Base-by-base conservation (phyloP, 2,888 invertebrate genomes). In the Mythimna albipuncta region DNA sequence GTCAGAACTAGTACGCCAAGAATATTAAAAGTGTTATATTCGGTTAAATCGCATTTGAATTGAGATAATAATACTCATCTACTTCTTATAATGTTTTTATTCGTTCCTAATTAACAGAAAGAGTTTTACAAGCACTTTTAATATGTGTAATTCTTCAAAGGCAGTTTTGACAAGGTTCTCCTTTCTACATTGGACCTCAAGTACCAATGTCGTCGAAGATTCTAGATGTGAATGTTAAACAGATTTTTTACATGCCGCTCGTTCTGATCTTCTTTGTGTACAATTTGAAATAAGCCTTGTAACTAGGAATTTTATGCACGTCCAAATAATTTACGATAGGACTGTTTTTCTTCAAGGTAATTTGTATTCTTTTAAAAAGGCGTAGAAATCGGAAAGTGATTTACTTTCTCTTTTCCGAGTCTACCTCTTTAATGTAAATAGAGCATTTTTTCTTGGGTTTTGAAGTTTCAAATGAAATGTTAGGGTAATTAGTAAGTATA, bases 371-470 rank as follows among this genome's bases (percentile, higher is more conserved):
- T 61, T 50, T 69, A 71, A 74, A 80, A 77, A 71, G 54, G 38
- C 69, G 54, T 69, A 69, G 61, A 70, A 83, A 80, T 69, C 58
- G 47, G 68, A 84, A 82, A 84, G 70, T 82, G 57, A 72, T 79
- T 79, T 64, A 69, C 83, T 84, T 84, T 83, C 82, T 72, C 74
- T 80, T 67, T 70, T 67, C 64, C 63, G 55, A 65, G 72, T 68
- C 61, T 71, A 19, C 50, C 47, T 59, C 11, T 64, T 77, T 74
- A 54, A 52, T 19, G 52, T 64, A 65, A 75, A 63, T 19, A 54
- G 41, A 32, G 7, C 10, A 54, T 54, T 58, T 64, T 69, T 66
- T 71, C 21, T 64, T 52, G 13, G 11, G n/a, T 58, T 57, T 16
- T 21, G 35, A 54, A 50, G 50, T 70, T 21, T 64, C 35, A 70